Conservation (phyloP, 2,797 vertebrate genomes). For the Ceyx erithaca region DNA sequence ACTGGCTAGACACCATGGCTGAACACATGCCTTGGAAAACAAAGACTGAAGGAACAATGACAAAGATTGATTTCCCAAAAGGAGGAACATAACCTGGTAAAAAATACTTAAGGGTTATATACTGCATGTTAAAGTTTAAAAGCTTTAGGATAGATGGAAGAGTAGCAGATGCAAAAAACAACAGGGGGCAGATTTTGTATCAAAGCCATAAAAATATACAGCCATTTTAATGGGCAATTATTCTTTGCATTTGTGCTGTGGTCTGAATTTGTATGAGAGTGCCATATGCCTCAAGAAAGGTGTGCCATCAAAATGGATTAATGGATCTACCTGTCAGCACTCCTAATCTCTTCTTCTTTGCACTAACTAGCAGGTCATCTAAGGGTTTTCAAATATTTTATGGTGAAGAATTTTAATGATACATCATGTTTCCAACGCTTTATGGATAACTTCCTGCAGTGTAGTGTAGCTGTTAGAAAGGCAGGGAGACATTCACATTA, state of each 20-base stretch:
- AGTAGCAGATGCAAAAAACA: slow-evolving; percentile 82
- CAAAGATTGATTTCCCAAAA: slow-evolving; percentile 34
- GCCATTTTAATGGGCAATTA: slow-evolving; percentile 85
- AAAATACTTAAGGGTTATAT: slow-evolving; percentile 77
- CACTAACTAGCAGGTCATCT: not conserved
- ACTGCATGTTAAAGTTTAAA: slow-evolving; percentile 76
- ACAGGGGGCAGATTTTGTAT: slow-evolving; percentile 81
- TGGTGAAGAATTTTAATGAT: not conserved
- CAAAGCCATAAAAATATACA: slow-evolving; percentile 85
- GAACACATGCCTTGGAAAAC: slow-evolving; percentile 39
- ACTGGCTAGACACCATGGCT: not conserved
- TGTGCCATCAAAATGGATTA: slow-evolving; percentile 63
- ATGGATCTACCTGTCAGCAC: slow-evolving; percentile 33
- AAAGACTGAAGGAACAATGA: slow-evolving; percentile 43
- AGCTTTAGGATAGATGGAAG: slow-evolving; percentile 74
- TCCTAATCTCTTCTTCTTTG: not conserved
- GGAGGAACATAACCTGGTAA: slow-evolving; percentile 40
- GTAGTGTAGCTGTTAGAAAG: not conserved
- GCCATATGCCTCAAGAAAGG: slow-evolving; percentile 81
- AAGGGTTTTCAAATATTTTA: not conserved
- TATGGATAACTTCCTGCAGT: slow-evolving; percentile 45
- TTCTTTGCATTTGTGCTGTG: slow-evolving; percentile 80
- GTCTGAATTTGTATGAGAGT: slow-evolving; percentile 76
- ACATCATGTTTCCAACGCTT: not conserved
- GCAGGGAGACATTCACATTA: slow-evolving; percentile 11